Evolutionary conservation across 2,797 vertebrate genomes (phyloP).

Genomic region (Dryobates pubescens): DNA sequence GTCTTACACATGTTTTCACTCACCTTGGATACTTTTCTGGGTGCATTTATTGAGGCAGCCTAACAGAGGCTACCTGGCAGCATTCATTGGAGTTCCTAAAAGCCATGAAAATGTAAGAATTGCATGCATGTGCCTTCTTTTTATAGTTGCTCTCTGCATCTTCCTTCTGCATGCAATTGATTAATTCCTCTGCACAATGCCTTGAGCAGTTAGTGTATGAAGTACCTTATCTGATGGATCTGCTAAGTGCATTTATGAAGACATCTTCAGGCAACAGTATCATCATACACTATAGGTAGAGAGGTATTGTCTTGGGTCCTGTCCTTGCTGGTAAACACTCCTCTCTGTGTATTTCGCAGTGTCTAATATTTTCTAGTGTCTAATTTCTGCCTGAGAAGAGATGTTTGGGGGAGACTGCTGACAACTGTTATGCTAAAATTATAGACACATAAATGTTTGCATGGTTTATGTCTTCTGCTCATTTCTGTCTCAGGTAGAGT

Average conservation of each 20-base stretch:
- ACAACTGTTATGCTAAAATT: not conserved
- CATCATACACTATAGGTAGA: not conserved
- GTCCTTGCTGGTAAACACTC: not conserved
- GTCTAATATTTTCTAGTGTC: conserved; percentile 18
- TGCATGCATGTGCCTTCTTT: not conserved
- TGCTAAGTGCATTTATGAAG: conserved; percentile 36
- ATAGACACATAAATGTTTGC: not conserved
- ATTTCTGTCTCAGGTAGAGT: not conserved
- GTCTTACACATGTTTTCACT: not conserved
- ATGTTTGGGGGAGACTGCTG: not conserved
- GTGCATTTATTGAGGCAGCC: not conserved
- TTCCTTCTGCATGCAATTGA: not conserved
- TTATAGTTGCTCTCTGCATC: not conserved
- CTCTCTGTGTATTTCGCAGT: not conserved
- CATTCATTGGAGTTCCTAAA: not conserved
- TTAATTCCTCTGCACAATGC: conserved; percentile 26
- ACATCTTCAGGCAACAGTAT: not conserved
- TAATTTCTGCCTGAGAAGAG: conserved; percentile 23
- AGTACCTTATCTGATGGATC: conserved; percentile 25
- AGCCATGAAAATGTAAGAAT: not conserved
- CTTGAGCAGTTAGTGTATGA: conserved; percentile 35
- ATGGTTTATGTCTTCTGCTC: not conserved
- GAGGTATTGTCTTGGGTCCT: not conserved
- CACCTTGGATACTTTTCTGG: not conserved
- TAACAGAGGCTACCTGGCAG: not conserved